Base-by-base conservation (phyloP, 1,140 invertebrate species). In the Brachionus rubens region DNA sequence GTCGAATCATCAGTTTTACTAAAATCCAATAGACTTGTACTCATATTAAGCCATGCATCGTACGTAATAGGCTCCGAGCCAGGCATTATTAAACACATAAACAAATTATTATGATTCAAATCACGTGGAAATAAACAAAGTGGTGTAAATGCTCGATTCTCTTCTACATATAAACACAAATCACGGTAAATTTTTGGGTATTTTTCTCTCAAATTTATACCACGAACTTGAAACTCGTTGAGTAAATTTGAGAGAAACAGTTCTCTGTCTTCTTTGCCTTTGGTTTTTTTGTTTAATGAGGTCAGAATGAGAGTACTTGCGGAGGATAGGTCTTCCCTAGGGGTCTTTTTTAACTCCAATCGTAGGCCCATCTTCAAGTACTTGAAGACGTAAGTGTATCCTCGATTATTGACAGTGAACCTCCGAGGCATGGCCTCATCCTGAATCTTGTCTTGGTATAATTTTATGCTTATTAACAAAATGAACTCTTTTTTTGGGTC, bases 31-130 rank as follows among this genome's bases (percentile, higher is more conserved):
- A 59, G 36, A 33, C 33, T n/a, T 1, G 30, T 9, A 40, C 59
- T 65, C 7, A 65, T 41, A 65, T 65, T 65, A n/a, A 65, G 3
- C 33, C 33, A 65, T 24, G 59, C 24, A 12, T 65, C 36, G 30
- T 72, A 72, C 9, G 9, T 72, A 54, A 48, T 72, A 19, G 68
- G 68, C 2, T 72, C 68, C 19, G 68, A 72, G 7, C 36, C 36
- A 12, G 68, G 68, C 68, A 72, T 72, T 26, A 72, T 72, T 30
- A 72, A 24, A 41, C 68, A 72, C 46, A 72, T 54, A 41, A 72
- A 72, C 24, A 72, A 33, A 40, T 72, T 72, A 48, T 72, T 48
- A 21, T 50, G 26, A n/a, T 36, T 72, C 2, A 50, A 3, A 54
- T 72, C 50, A 50, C 19, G 48, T 33, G 68, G 68, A 26, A 72